Evolutionary conservation across 2,888 invertebrate genomes (phyloP), one percentile per base, ranked within the genome.

Genomic region (Yponomeuta plumbellus): DNA sequence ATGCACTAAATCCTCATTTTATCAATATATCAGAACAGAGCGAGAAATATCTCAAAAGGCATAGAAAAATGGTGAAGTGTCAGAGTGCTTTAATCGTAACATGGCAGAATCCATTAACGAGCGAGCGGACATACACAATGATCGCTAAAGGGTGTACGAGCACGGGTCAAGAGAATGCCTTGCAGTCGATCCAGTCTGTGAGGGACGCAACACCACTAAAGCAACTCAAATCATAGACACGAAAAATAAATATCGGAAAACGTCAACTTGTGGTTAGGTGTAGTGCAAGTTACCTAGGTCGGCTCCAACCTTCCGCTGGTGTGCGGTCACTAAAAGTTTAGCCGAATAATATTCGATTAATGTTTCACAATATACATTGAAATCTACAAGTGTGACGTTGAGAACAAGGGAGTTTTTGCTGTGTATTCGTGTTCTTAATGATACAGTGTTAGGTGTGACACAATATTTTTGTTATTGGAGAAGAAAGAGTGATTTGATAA

Each of bases 231-330:
- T 86, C 83, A 88, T 88, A 89, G 88, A 90, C 88, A 88, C 85
- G 87, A 83, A 90, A 88, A 87, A 86, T 82, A 87, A 88, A 85
- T 85, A 83, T 87, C 84, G 86, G 83, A 90, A 89, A 86, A 88
- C 86, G 86, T 86, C 86, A 85, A 88, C 84, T 85, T 88, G 87
- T 89, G 88, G 88, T 89, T 89, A 89, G 87, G 90, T 89, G 86
- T 88, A 77, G 90, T 91, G 90, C 91, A 91, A 90, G 93, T 94
- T 94, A 94, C 94, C 94, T 94, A 94, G 92, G 86, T 94, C 94
- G 88, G 89, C 91, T 92, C 93, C 93, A 90, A 93, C 92, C 92
- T 94, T 94, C 93, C 94, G 93, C 91, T 93, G 93, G 91, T 93
- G 94, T 86, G 93, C 93, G 90, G 93, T 92, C 93, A 94, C 94